A percentile compares a stretch with the other conserved stretches of the same genome.
These are phyloP conservation scores for Epinephelus cyanopodus DNA, from an alignment of 2,113 vertebrate species.

Conservation along the genomic window DNA sequence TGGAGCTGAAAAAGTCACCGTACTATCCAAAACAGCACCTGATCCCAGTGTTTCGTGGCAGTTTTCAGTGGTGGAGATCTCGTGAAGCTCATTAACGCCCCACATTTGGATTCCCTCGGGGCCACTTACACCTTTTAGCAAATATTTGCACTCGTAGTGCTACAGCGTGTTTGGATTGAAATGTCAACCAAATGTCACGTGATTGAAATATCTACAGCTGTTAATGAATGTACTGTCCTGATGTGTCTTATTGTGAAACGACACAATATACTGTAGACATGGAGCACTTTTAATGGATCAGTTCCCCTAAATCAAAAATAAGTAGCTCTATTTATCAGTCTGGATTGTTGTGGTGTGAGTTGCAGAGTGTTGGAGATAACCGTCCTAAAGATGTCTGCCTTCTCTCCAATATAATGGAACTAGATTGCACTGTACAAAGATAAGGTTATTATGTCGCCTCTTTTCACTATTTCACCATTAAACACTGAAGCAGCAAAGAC, in stretches of 20 bases:
- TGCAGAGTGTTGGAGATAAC: too few species aligned
- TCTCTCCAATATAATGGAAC: too few species aligned
- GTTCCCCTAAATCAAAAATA: too few species aligned
- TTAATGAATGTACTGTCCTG: background rate
- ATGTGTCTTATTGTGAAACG: background rate
- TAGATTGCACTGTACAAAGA: background rate
- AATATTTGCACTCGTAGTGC: constrained; percentile 15
- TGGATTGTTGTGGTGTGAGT: too few species aligned
- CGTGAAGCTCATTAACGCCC: constrained; percentile 6
- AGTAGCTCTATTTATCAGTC: background rate
- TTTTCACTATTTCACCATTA: background rate
- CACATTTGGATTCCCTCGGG: background rate
- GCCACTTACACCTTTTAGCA: constrained; percentile 3
- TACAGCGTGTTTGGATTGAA: background rate
- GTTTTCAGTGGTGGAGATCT: background rate
- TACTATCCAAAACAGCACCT: background rate
- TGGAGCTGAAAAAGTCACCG: background rate
- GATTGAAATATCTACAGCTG: background rate
- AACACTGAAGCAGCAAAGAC: background rate
- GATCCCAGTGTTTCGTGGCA: background rate
- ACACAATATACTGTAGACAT: too few species aligned
- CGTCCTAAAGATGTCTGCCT: too few species aligned
- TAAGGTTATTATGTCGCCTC: background rate
- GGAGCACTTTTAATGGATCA: background rate
- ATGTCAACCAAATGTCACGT: background rate